Conservation (phyloP, 2,888 invertebrate species). For the Acholoe squamosa region DNA sequence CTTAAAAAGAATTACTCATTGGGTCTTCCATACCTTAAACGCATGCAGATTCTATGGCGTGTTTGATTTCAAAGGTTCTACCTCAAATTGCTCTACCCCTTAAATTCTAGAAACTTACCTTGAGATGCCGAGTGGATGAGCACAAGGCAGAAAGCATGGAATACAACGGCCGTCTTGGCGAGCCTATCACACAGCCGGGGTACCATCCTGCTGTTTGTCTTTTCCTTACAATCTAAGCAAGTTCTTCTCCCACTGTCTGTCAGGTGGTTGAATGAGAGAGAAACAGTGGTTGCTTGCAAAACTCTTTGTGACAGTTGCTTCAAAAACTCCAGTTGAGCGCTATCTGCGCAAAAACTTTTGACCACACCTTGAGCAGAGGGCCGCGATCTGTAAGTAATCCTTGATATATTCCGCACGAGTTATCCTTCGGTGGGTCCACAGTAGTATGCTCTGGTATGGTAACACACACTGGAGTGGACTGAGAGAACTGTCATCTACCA, state of each 20-base stretch:
- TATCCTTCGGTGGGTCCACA: background rate
- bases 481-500: too few relatives aligned
- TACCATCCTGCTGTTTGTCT: background rate
- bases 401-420: background rate
- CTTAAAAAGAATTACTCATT: too few relatives aligned
- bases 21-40: too few relatives aligned
- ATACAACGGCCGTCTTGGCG: background rate
- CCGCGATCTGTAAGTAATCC: background rate
- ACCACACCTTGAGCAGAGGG: background rate
- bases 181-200: constrained; percentile 8
- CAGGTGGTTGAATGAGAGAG: too few relatives aligned
- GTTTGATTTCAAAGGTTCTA: too few relatives aligned
- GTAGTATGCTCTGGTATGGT: background rate
- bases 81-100: too few relatives aligned
- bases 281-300: too few relatives aligned
- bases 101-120: background rate
- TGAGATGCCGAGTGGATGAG: background rate
- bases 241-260: too few relatives aligned
- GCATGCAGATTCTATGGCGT: too few relatives aligned
- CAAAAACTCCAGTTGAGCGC: background rate
- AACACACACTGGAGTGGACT: background rate
- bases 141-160: background rate
- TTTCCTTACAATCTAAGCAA: background rate
- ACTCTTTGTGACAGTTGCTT: too few relatives aligned
- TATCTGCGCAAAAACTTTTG: background rate